Evolutionary conservation across 2,113 vertebrate species (phyloP).

Genomic region (Sapayoa aenigma): DNA sequence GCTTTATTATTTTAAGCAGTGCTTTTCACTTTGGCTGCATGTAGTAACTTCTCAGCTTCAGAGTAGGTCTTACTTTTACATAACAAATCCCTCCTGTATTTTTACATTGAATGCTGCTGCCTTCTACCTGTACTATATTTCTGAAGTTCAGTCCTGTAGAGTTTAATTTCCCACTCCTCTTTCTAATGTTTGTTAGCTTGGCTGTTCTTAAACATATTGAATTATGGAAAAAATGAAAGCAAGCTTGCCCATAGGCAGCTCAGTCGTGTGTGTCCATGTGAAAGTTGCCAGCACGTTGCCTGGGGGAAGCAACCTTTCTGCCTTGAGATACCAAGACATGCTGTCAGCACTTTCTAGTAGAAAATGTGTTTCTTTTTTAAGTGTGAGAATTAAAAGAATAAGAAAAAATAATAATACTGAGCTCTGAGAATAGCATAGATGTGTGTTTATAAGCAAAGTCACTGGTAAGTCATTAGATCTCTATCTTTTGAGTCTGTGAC

Average conservation of each 20-base stretch:
- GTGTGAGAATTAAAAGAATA: slow-evolving; percentile 13
- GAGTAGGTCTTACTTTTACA: neutral
- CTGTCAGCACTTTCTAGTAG: slow-evolving; percentile 36
- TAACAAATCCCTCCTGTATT: neutral
- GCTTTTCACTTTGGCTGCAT: neutral
- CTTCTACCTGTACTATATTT: neutral
- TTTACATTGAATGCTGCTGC: neutral
- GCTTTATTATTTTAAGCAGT: neutral
- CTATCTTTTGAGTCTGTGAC: neutral
- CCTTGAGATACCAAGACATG: slow-evolving; percentile 25
- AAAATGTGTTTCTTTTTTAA: slow-evolving; percentile 53
- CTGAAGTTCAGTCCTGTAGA: neutral
- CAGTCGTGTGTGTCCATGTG: slow-evolving; percentile 27
- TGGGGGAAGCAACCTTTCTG: slow-evolving; percentile 25
- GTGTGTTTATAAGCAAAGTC: neutral
- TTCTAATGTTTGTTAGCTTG: neutral
- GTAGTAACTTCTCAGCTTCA: neutral
- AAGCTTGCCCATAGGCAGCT: slow-evolving; percentile 11
- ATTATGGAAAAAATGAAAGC: slow-evolving; percentile 6
- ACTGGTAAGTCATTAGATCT: neutral
- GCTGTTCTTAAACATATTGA: neutral
- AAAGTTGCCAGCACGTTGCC: slow-evolving; percentile 35
- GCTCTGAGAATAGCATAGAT: neutral
- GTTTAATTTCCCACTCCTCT: neutral
- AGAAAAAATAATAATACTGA: neutral